Conservation (phyloP, 1,140 invertebrate genomes). For the Geopemphigus sp. region DNA sequence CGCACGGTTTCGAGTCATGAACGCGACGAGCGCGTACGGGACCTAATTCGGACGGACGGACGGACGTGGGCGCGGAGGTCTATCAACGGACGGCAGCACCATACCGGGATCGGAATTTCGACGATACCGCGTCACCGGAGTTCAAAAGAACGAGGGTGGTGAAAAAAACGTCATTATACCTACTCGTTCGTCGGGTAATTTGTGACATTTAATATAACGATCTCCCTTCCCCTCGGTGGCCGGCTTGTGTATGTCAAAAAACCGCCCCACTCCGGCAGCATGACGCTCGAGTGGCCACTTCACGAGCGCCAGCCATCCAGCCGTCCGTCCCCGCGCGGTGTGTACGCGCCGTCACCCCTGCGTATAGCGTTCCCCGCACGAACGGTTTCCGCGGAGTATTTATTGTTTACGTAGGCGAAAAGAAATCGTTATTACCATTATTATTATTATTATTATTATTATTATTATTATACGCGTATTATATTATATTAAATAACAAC, state of each 20-base stretch:
- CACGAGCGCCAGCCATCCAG: not conserved
- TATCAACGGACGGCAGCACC: conserved; percentile 1
- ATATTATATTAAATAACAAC: conserved; percentile 44
- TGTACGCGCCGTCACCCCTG: no score
- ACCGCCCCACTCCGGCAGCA: no score
- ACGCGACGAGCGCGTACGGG: not conserved
- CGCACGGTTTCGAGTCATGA: not conserved
- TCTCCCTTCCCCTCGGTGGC: no score
- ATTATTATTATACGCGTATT: conserved; percentile 22
- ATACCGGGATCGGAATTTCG: conserved; percentile 36
- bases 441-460: not conserved
- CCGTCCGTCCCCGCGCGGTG: no score
- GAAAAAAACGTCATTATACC: not conserved
- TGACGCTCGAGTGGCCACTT: conserved; percentile 15
- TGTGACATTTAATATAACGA: conserved; percentile 31
- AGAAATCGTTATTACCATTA: conserved; percentile 25
- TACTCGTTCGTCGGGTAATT: conserved; percentile 16
- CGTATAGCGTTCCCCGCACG: no score
- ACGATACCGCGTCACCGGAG: not conserved
- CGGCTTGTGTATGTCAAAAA: not conserved
- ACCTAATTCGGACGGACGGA: not conserved
- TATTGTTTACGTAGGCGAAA: conserved; percentile 20
- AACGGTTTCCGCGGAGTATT: no score
- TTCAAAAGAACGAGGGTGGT: not conserved
- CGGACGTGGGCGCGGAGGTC: not conserved